Evolutionary conservation across 1,140 invertebrate species (phyloP).

Genomic region (Lepidurus apus): DNA sequence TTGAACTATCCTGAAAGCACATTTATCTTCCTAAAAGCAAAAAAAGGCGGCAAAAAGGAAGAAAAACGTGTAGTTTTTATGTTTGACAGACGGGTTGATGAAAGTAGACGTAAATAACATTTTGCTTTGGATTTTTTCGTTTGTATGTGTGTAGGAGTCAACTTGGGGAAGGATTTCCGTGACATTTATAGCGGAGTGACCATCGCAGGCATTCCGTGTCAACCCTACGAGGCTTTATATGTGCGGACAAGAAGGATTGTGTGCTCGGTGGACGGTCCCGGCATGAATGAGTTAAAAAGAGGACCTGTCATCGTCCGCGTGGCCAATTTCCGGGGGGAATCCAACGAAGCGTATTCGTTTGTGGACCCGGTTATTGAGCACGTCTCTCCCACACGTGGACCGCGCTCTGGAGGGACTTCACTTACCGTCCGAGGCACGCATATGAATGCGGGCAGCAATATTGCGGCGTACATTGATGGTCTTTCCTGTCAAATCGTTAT

Average conservation of each 20-base stretch:
- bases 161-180: constrained; percentile 89
- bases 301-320: constrained; percentile 86
- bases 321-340: constrained; percentile 80
- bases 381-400: constrained; percentile 81
- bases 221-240: constrained; percentile 78
- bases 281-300: constrained; percentile 61
- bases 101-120: not conserved
- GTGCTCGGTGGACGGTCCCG: constrained; percentile 81
- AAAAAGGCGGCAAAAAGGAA: not conserved
- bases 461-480: constrained; percentile 81
- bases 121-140: not conserved
- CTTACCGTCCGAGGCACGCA: constrained; percentile 82
- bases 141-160: constrained; percentile 53
- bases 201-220: constrained; percentile 78
- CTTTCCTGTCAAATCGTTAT: constrained; percentile 70
- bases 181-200: constrained; percentile 85
- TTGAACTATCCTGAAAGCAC: not conserved
- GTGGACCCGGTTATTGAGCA: constrained; percentile 78
- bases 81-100: not conserved
- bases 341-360: constrained; percentile 73
- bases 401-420: constrained; percentile 85
- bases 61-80: not conserved
- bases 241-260: constrained; percentile 83
- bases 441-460: constrained; percentile 90
- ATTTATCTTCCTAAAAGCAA: not conserved